Base-by-base conservation (phyloP, 2,888 invertebrate genomes). In the Ornithoptera alexandrae region DNA sequence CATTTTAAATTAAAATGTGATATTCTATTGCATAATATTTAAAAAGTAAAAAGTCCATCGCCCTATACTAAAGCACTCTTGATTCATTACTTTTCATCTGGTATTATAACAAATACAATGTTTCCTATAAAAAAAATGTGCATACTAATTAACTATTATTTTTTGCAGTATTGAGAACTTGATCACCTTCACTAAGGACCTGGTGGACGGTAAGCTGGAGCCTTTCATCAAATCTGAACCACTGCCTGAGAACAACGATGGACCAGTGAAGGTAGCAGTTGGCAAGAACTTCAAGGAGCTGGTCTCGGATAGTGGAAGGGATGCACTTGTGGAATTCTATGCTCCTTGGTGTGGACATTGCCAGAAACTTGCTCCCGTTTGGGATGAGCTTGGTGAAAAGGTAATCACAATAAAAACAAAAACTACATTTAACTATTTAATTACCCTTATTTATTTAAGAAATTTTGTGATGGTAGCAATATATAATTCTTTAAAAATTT, bases 341-440 rank as follows among this genome's bases (percentile, higher is more conserved):
- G 99, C 99, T 53, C 99, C 99, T 1, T 99, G 99, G 99, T 98
- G 98, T 87, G 99, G 99, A 76, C 99, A 99, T 84, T 99, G 99
- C 93, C 99, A 99, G 92, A 97, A 97, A 87, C 94, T 99, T 63
- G 94, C 97, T 2, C 99, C 99, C 24, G 94, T 97, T 68, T 99
- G 94, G 89, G 98, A 99, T 71, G 98, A 99, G 88, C 93, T 99
- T 50, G 99, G 97, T 57, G 95, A 96, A 71, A 97, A 97, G 93
- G 95, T 95, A 84, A 57, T 4, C 18, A 46, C 10, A 46, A 46
- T 46, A 46, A 10, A 30, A 30, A 30, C 5, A 30, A 30, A 30
- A 30, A 3, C 30, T 30, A 30, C 30, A 30, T 30, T 30, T 30
- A 30, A 4, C 30, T 30, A 30, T 30, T 30, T 30, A 30, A 30